Evolutionary conservation across 2,797 vertebrate species (phyloP).

Genomic region (Anguilla megastoma): DNA sequence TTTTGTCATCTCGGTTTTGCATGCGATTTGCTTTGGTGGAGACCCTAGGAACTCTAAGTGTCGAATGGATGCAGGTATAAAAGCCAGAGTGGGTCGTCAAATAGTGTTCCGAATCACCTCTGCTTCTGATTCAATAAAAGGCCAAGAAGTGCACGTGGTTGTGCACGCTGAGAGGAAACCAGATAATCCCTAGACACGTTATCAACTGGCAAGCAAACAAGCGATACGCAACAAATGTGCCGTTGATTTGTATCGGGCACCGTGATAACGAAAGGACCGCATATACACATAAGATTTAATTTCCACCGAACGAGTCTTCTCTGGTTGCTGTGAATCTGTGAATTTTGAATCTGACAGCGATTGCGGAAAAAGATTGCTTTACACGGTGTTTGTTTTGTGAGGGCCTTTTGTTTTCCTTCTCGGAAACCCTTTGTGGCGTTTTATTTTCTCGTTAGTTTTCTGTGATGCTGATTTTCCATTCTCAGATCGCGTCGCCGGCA

Average conservation of each 20-base stretch:
- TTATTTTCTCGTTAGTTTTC: slow-evolving; percentile 56
- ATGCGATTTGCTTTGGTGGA: not conserved
- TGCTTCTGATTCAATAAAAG: not conserved
- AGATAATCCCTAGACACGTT: not conserved
- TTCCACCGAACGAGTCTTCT: not conserved
- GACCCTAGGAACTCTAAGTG: not conserved
- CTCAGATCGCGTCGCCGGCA: slow-evolving; percentile 43
- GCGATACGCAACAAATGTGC: not conserved
- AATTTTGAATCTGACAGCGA: not conserved
- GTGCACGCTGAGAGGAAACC: not conserved
- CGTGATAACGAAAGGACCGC: not conserved
- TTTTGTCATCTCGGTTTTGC: not conserved
- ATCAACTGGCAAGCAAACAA: not conserved
- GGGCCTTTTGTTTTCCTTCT: slow-evolving; percentile 27
- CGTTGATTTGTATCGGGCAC: not conserved
- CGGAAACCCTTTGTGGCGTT: not conserved
- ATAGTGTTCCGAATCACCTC: not conserved
- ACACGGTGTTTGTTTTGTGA: not conserved
- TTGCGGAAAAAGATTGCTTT: not conserved
- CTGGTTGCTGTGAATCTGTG: not conserved
- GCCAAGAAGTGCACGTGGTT: not conserved
- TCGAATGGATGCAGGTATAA: not conserved
- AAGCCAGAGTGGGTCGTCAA: not conserved
- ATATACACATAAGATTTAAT: not conserved
- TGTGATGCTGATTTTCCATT: slow-evolving; percentile 67